These are phyloP conservation scores for Gadus macrocephalus DNA, from an alignment of 2,113 vertebrate genomes.

Conservation along the genomic window DNA sequence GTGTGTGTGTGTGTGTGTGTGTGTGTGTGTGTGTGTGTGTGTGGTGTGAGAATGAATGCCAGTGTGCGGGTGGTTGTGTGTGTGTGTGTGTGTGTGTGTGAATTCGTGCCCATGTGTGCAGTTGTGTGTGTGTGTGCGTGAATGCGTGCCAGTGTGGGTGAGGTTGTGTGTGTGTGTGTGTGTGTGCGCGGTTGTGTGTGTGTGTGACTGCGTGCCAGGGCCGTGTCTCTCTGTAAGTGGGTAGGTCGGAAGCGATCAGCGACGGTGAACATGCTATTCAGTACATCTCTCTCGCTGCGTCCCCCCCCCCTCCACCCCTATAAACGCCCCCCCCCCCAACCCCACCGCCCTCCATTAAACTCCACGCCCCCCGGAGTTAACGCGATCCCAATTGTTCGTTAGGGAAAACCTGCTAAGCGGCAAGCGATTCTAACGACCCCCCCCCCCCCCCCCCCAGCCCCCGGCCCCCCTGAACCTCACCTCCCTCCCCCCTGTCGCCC, in stretches of 20 bases:
- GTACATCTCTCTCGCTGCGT: slow-evolving; percentile 30
- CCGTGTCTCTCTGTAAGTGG: slow-evolving; percentile 49
- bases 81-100: too few species aligned
- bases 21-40: neutral
- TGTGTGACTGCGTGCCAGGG: too few species aligned
- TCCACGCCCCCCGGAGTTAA: slow-evolving; percentile 46
- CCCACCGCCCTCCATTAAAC: too few species aligned
- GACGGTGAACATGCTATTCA: slow-evolving; percentile 63
- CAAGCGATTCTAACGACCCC: slow-evolving; percentile 64
- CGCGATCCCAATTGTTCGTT: slow-evolving; percentile 55
- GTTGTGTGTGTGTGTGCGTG: too few species aligned
- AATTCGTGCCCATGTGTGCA: too few species aligned
- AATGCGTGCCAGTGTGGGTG: neutral
- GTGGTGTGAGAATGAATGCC: too few species aligned
- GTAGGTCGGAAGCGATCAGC: slow-evolving; percentile 77
- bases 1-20: slow-evolving; percentile 21
- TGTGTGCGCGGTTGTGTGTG: neutral
- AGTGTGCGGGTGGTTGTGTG: too few species aligned
- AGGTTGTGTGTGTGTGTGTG: neutral
- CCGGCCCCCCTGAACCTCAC: slow-evolving; percentile 9
- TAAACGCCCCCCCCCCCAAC: neutral
- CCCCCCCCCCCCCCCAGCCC: slow-evolving; percentile 22
- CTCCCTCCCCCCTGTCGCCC: slow-evolving; percentile 17
- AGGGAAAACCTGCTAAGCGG: slow-evolving; percentile 30
- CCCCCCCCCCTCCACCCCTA: slow-evolving; percentile 39